Conservation (phyloP, 2,797 vertebrate genomes). For the Buceros bicornis region DNA sequence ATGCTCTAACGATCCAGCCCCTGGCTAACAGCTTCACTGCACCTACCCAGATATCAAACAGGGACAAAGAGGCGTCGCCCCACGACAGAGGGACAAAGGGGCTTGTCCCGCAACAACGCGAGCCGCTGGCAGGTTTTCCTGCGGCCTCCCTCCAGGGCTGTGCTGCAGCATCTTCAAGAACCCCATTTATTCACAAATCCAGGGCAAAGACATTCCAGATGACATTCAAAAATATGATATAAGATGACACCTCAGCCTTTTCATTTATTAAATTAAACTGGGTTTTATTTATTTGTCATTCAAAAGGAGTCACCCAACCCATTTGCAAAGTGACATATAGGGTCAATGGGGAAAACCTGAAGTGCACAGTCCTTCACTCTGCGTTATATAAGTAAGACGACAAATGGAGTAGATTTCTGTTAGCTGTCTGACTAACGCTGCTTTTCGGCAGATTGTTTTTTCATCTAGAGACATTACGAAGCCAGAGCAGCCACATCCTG, state of each 20-base stretch:
- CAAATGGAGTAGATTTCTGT: not conserved
- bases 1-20: not conserved
- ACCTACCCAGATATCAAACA: not conserved
- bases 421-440: not conserved
- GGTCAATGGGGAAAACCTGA: not conserved
- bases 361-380: not conserved
- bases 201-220: not conserved
- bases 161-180: not conserved
- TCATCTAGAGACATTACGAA: not conserved
- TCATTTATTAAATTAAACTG: not conserved
- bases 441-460: not conserved
- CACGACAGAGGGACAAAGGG: not conserved
- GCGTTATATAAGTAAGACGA: not conserved
- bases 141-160: not conserved
- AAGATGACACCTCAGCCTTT: not conserved
- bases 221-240: not conserved
- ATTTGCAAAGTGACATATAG: not conserved
- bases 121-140: not conserved
- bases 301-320: not conserved
- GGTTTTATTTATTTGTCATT: not conserved
- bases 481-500: not conserved
- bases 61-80: rapidly evolving
- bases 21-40: not conserved
- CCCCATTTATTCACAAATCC: not conserved
- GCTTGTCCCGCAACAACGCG: not conserved